Base-by-base conservation (phyloP, 2,888 invertebrate species). In the Clivina fossor region DNA sequence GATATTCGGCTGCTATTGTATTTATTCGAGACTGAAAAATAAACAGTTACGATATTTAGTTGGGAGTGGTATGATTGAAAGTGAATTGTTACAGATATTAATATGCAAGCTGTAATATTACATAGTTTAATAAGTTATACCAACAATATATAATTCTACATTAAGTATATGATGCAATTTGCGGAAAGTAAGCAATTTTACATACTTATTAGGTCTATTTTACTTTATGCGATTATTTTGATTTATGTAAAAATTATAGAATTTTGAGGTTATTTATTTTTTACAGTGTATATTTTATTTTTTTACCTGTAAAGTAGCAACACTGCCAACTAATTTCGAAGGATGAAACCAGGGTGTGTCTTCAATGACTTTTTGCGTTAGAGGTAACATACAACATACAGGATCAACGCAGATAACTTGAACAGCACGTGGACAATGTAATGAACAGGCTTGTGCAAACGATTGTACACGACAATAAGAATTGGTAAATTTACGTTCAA, bases 1-100 rank as follows among this genome's bases (percentile, higher is more conserved):
- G 70, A 19, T 78, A 77, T 61, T 81, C 78, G 13, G 83, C 80
- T 35, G 84, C 74, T 63, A 85, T 78, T 15, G 83, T 77, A 66
- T 82, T 82, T 0, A 84, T 77, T 64, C 83, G 74, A 5, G 84
- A 78, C 66, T 73, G 41, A 19, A 64, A 63, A 28, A 32, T 4
- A 41, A 41, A 20, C 24, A 18, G 7, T 15, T 16, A 37, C 16
- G 16, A 11, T 8, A 8, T 26, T 26, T 26, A 8, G 26, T 8
- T 26, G 8, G 5, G 8, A 8, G 26, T 26, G 8, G 5, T 26
- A 26, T 26, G 7, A 26, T 26, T 26, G 5, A 5, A 26, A 5
- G 5, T 9, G 7, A 11, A 32, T 11, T 11, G 11, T 4, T 32
- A 32, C 32, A n/a, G n/a, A n/a, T n/a, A n/a, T n/a, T n/a, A n/a